phyloP scores from a whole-genome alignment of 2,113 vertebrate species.

The Sander vitreus region DNA sequence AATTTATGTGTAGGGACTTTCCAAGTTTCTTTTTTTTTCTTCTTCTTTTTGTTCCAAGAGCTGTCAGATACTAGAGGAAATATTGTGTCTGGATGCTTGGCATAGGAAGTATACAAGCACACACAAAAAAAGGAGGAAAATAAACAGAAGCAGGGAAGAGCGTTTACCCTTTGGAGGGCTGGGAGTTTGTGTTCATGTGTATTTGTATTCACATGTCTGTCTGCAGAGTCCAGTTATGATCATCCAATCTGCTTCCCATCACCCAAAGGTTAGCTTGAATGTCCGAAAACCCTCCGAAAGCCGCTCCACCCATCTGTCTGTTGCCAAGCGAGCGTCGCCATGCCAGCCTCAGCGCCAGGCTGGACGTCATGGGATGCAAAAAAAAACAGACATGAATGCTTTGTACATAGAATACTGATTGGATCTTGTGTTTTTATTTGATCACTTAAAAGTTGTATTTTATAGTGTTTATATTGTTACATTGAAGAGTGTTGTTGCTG shows the following conservation, averaged over 20 bases:
- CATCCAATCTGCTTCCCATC: conserved; percentile 29
- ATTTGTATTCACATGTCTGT: conserved; percentile 39
- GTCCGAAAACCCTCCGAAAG: conserved; percentile 16
- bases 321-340: conserved; percentile 38
- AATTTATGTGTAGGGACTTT: conserved; percentile 67
- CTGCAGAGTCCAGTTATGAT: conserved; percentile 24
- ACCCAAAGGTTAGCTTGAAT: conserved; percentile 32
- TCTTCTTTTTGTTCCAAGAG: conserved; percentile 23
- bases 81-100: conserved; percentile 62
- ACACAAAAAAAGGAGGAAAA: conserved; percentile 48
- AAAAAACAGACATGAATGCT: background rate
- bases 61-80: conserved; percentile 50
- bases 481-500: background rate
- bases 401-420: background rate
- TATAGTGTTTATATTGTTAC: background rate
- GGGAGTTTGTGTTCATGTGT: conserved; percentile 39
- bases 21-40: conserved; percentile 35
- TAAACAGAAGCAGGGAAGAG: conserved; percentile 49
- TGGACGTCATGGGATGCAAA: background rate
- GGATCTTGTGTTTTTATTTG: background rate
- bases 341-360: conserved; percentile 12
- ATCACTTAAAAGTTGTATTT: background rate
- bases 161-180: conserved; percentile 33
- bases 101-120: conserved; percentile 49
- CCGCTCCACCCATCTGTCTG: conserved; percentile 50